phyloP scores from a whole-genome alignment of 2,113 vertebrate species.

The Triplophysa tibetana region DNA sequence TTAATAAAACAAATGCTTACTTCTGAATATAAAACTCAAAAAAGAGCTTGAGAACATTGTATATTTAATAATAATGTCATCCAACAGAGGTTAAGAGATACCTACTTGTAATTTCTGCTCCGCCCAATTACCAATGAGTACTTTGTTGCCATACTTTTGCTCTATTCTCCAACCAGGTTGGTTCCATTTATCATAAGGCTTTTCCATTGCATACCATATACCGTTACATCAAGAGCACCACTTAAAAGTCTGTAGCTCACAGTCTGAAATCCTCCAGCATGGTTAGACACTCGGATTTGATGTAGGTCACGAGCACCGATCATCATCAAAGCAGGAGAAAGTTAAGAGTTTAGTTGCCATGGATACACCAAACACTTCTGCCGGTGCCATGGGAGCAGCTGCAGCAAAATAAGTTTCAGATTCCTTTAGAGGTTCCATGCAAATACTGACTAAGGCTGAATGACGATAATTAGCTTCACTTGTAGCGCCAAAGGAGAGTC shows the following conservation, averaged over 20 bases:
- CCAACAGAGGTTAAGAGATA: neutral
- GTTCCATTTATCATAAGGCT: conserved; percentile 58
- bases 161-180: conserved; percentile 73
- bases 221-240: neutral
- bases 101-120: conserved; percentile 79
- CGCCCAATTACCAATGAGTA: conserved; percentile 79
- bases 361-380: conserved; percentile 67
- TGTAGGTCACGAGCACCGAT: conserved; percentile 44
- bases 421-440: conserved; percentile 13
- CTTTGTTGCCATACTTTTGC: conserved; percentile 70
- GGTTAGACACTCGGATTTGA: conserved; percentile 43
- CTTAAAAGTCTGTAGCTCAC: neutral
- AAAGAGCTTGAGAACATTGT: too few species aligned
- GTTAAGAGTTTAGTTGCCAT: conserved; percentile 68
- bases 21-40: too few species aligned
- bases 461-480: conserved; percentile 40
- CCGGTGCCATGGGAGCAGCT: conserved; percentile 29
- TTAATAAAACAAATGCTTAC: too few species aligned
- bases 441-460: conserved; percentile 24
- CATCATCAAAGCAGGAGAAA: conserved; percentile 47
- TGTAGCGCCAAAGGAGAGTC: neutral
- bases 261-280: conserved; percentile 7
- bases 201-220: conserved; percentile 31
- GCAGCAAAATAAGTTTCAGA: conserved; percentile 16
- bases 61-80: neutral